These are phyloP conservation scores for Tinamus guttatus DNA, from an alignment of 2,113 vertebrate species.

Conservation along the genomic window DNA sequence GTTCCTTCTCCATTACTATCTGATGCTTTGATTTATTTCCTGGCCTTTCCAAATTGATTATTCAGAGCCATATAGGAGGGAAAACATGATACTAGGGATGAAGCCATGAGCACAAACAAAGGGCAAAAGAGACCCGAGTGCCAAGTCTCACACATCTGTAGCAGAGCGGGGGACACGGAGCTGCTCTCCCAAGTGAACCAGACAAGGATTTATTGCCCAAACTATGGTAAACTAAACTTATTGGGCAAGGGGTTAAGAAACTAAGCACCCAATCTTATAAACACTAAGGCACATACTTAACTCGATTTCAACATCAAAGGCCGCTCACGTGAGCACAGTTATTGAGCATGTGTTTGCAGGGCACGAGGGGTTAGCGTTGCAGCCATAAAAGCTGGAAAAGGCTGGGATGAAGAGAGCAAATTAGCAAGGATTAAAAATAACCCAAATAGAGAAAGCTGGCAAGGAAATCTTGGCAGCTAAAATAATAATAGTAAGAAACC, in stretches of 20 bases:
- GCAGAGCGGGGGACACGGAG: background rate
- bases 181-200: background rate
- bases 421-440: constrained; percentile 65
- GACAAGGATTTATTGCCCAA: constrained; percentile 41
- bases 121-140: background rate
- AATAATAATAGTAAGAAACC: constrained; percentile 12
- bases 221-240: background rate
- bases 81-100: constrained; percentile 64
- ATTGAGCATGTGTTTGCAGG: constrained; percentile 38
- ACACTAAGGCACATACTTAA: constrained; percentile 37
- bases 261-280: constrained; percentile 32
- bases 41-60: constrained; percentile 63
- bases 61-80: constrained; percentile 59
- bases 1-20: constrained; percentile 32
- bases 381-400: background rate
- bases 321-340: background rate
- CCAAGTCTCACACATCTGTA: constrained; percentile 56
- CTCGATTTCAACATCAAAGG: constrained; percentile 41
- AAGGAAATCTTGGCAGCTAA: constrained; percentile 48
- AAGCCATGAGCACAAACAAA: constrained; percentile 41
- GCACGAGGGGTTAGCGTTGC: background rate
- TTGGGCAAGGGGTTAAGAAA: constrained; percentile 63
- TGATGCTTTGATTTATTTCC: constrained; percentile 65
- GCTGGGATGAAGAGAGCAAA: constrained; percentile 6
- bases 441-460: constrained; percentile 39